Evolutionary conservation across 92 coral and sea anemone genomes (phyloP), one percentile per base, ranked within the genome.

Genomic region (Zoanthus sociatus): DNA sequence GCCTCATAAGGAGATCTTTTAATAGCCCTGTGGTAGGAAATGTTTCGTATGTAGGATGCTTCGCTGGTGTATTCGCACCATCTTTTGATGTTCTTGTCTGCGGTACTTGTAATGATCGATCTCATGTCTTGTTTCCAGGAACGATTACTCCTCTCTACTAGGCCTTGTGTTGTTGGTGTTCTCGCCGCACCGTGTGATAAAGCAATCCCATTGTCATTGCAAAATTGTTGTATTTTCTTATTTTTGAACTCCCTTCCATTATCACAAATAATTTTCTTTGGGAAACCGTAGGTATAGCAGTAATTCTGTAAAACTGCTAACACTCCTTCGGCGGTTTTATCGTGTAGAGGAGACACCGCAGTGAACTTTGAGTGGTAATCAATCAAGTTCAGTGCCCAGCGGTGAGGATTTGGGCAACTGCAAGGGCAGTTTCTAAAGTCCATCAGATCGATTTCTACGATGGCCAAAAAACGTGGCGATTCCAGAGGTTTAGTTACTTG

Each of bases 161-260:
- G 79, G 8, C 90, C 90, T 86, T 90, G 92, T 32, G 89, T 92
- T 63, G 92, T 46, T 32, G 90, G 88, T 78, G 94, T 92, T 79
- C 77, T 78, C 18, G 90, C 92, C 76, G 94, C 73, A 50, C 90
- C 89, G 78, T 92, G 92, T 31, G 85, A 76, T 50, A 79, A 32
- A 46, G 72, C 31, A 14, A 89, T 86, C 44, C 72, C 82, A 76
- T 89, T 89, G 47, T 89, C 89, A 53, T 86, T 9, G 60, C 90
- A 86, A 82, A 86, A 86, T 7, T 42, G 82, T 78, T 92, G 73
- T 53, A 92, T 30, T 15, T 45, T 64, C 58, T 88, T 78, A 55
- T 88, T 91, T 71, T 48, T 44, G 55, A 91, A 91, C 79, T 91
- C 92, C 31, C 60, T 79, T 18, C 89, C 88, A 44, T 89, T 89